A percentile compares a stretch with the other conserved stretches of the same genome.
These are phyloP conservation scores for Taenioides sp. DNA, from an alignment of 2,797 vertebrate genomes.

Conservation along the genomic window DNA sequence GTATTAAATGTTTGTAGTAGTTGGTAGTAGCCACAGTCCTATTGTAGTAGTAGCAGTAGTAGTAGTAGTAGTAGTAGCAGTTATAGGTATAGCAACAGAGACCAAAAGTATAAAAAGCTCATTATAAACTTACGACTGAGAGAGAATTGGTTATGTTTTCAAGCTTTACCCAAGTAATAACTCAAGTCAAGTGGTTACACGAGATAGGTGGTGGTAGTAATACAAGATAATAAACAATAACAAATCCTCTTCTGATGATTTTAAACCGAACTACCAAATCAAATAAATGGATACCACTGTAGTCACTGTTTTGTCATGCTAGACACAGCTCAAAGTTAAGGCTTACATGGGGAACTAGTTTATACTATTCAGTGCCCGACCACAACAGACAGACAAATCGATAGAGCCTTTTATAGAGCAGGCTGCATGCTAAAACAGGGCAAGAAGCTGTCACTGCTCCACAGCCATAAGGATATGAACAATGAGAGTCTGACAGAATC, in stretches of 20 bases:
- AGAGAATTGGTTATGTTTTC: no score
- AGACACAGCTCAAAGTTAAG: conserved; percentile 22
- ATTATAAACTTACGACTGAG: background rate
- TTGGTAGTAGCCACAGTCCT: no score
- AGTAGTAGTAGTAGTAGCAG: background rate
- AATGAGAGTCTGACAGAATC: conserved; percentile 8
- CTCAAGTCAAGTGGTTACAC: background rate
- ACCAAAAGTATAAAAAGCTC: background rate
- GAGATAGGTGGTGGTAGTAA: background rate
- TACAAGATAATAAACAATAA: background rate
- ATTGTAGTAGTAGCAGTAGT: no score
- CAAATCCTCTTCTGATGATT: background rate
- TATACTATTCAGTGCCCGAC: background rate
- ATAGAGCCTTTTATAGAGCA: conserved; percentile 12
- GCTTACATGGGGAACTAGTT: conserved; percentile 17
- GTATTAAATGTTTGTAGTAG: background rate
- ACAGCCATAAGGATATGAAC: conserved; percentile 1
- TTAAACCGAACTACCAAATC: conserved; percentile 11
- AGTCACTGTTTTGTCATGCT: conserved; percentile 18
- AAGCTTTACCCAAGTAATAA: background rate
- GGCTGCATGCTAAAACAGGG: conserved; percentile 17
- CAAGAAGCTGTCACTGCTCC: conserved; percentile 11
- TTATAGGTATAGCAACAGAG: background rate
- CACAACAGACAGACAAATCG: conserved; percentile 4
- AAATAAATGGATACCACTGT: conserved; percentile 35